These are phyloP conservation scores for Belonocnema kinseyi DNA, from an alignment of 1,140 invertebrate species.

Conservation along the genomic window DNA sequence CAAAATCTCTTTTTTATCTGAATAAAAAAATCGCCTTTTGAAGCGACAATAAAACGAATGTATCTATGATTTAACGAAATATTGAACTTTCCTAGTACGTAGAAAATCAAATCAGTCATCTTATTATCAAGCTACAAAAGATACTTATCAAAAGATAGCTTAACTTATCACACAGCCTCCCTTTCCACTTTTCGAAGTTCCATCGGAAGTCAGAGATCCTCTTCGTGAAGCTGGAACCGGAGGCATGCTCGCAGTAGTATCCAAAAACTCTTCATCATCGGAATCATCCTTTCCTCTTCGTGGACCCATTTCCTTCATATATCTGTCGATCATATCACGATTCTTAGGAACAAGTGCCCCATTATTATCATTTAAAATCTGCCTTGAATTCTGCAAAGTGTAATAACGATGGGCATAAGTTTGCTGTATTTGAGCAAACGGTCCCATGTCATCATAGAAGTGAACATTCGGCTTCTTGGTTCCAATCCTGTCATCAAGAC, in stretches of 20 bases:
- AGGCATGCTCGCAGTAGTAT: conserved; percentile 69
- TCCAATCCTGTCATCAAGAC: conserved; percentile 49
- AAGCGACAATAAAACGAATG: no score
- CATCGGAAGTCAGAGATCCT: conserved; percentile 65
- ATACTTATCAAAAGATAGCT: conserved; percentile 20
- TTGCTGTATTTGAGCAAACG: conserved; percentile 61
- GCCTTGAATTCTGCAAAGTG: conserved; percentile 36
- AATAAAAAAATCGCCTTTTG: no score
- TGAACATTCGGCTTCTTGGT: conserved; percentile 48
- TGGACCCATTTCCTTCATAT: conserved; percentile 54
- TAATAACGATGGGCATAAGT: conserved; percentile 54
- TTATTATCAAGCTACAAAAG: conserved; percentile 14
- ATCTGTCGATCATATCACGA: conserved; percentile 64
- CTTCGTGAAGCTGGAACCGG: conserved; percentile 45
- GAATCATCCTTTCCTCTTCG: conserved; percentile 59
- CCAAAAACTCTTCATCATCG: conserved; percentile 73
- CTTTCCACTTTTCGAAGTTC: conserved; percentile 58
- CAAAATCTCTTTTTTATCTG: neutral
- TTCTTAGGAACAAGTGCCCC: conserved; percentile 55
- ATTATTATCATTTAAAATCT: conserved; percentile 50
- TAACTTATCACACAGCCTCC: conserved; percentile 65
- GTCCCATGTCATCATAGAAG: conserved; percentile 52
- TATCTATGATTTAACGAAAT: neutral
- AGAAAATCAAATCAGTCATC: neutral
- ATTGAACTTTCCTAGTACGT: neutral